A percentile compares a stretch with the other conserved stretches of the same genome.
These are phyloP conservation scores for Gymnothorax reevesii DNA, from an alignment of 2,797 vertebrate genomes.

Conservation along the genomic window DNA sequence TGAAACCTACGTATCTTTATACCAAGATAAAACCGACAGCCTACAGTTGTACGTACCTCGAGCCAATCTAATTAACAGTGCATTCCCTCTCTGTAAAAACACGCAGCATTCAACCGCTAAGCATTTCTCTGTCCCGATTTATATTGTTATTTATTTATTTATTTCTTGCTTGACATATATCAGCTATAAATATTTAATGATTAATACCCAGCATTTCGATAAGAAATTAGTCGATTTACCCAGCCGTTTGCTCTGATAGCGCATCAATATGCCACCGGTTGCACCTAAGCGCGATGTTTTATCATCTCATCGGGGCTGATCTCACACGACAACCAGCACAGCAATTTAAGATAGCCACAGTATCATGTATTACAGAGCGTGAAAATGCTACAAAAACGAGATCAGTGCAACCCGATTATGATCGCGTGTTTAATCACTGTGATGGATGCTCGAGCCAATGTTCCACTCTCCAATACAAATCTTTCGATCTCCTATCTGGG, in stretches of 20 bases:
- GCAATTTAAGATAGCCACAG: neutral
- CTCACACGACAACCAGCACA: neutral
- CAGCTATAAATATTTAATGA: neutral
- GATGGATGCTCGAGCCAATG: neutral
- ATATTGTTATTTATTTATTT: neutral
- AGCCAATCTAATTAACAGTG: too few relatives aligned
- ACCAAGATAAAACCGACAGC: too few relatives aligned
- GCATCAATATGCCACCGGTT: conserved; percentile 36
- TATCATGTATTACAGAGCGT: neutral
- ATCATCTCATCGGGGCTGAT: neutral
- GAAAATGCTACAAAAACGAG: neutral
- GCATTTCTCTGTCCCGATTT: neutral
- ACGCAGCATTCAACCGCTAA: neutral
- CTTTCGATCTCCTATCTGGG: neutral
- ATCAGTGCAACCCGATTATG: neutral
- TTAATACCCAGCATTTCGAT: neutral
- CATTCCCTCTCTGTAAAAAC: neutral
- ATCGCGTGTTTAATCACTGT: neutral
- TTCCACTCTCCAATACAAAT: neutral
- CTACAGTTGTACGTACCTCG: too few relatives aligned
- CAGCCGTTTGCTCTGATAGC: conserved; percentile 7
- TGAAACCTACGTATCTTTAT: too few relatives aligned
- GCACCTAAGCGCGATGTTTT: conserved; percentile 25
- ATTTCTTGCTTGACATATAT: neutral
- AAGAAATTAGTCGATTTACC: neutral